These are phyloP conservation scores for Lasioglossum albipes DNA, from an alignment of 1,140 invertebrate species.

Conservation along the genomic window DNA sequence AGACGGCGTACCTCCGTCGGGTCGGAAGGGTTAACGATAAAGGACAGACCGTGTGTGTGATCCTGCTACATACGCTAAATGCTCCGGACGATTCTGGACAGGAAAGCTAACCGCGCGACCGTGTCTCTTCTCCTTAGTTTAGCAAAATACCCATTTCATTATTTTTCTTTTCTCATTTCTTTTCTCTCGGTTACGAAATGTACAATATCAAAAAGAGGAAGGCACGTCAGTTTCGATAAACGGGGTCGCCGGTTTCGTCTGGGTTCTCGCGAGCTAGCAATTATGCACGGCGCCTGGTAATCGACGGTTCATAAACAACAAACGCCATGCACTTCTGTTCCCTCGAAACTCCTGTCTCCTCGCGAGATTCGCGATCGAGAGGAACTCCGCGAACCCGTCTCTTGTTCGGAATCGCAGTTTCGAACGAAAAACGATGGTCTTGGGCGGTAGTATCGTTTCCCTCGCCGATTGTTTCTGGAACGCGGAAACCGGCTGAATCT, in stretches of 20 bases:
- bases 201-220: conserved; percentile 56
- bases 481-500: neutral
- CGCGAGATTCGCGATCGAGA: no score
- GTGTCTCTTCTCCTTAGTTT: conserved; percentile 11
- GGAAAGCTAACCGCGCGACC: conserved; percentile 9
- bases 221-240: conserved; percentile 54
- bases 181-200: conserved; percentile 43
- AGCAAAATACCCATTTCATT: conserved; percentile 23
- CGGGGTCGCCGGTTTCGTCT: neutral
- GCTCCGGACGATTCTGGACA: conserved; percentile 26
- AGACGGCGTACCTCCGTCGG: no score
- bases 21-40: neutral
- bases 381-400: no score
- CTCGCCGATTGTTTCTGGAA: neutral
- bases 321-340: no score
- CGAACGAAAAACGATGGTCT: no score
- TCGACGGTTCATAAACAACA: no score
- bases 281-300: no score
- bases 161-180: neutral
- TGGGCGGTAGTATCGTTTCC: neutral
- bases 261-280: conserved; percentile 3
- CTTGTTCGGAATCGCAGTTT: no score
- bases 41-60: conserved; percentile 14
- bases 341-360: no score
- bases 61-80: conserved; percentile 23